Conservation (phyloP, 2,113 vertebrate genomes). For the Phainopepla nitens region DNA sequence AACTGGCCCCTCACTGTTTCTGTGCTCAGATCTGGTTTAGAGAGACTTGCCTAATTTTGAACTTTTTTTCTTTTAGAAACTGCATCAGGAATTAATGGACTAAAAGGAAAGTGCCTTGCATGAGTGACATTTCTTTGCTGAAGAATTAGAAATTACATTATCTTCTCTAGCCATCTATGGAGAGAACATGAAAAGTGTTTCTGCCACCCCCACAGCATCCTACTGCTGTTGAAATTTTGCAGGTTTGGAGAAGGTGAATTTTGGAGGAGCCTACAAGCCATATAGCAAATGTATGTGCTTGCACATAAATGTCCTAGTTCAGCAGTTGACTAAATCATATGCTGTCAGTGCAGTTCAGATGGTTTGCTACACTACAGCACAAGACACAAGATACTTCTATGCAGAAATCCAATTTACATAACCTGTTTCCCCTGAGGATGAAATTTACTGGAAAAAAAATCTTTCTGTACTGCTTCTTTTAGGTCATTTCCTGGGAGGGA, state of each 20-base stretch:
- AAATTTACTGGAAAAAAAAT: neutral
- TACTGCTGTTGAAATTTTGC: neutral
- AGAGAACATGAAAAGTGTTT: neutral
- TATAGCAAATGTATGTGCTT: neutral
- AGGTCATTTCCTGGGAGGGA: neutral
- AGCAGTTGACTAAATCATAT: neutral
- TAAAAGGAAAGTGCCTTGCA: neutral
- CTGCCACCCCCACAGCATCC: neutral
- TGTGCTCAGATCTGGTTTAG: neutral
- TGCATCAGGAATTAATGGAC: neutral
- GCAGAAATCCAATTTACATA: neutral
- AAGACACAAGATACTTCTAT: neutral
- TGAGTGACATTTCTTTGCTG: conserved; percentile 7
- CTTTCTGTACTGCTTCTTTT: neutral
- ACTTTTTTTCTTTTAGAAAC: neutral
- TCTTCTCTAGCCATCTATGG: neutral
- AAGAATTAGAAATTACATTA: neutral
- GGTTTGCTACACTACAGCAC: neutral
- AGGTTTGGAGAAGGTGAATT: neutral
- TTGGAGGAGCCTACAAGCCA: neutral
- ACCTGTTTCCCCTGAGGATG: neutral
- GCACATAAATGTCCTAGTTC: neutral
- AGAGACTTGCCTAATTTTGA: neutral
- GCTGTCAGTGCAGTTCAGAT: neutral
- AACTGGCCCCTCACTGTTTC: neutral